phyloP scores from a whole-genome alignment of 2,888 invertebrate genomes.

The Steinernema scapterisci region DNA sequence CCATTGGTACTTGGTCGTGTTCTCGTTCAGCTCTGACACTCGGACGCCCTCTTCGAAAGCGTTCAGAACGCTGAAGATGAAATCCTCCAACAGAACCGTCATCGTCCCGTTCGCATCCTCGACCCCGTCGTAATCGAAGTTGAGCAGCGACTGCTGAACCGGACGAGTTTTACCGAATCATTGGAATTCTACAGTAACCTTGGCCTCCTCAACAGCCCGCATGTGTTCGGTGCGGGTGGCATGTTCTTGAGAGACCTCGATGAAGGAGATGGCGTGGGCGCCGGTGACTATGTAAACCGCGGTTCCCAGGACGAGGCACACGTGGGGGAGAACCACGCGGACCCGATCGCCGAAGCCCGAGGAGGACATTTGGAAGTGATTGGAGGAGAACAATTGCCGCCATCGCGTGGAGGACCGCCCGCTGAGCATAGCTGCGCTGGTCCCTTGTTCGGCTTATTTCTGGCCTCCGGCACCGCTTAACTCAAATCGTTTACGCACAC shows the following conservation, averaged over 20 bases:
- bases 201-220: conserved; percentile 41
- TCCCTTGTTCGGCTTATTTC: not conserved
- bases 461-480: not conserved
- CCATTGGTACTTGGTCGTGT: conserved; percentile 49
- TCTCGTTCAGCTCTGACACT: conserved; percentile 11
- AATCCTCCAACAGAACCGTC: conserved; percentile 50
- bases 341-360: conserved; percentile 38
- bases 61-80: conserved; percentile 55
- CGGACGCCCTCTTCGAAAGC: conserved; percentile 56
- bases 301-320: conserved; percentile 57
- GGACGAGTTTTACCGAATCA: not conserved
- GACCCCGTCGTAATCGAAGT: conserved; percentile 36
- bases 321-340: conserved; percentile 58
- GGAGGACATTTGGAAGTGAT: conserved; percentile 33
- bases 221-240: conserved; percentile 45
- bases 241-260: conserved; percentile 48
- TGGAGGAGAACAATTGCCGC: conserved; percentile 27
- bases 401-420: conserved; percentile 30
- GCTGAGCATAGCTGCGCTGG: conserved; percentile 9
- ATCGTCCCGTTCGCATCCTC: conserved; percentile 39
- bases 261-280: conserved; percentile 40
- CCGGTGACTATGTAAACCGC: conserved; percentile 55
- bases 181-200: conserved; percentile 37
- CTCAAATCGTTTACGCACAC: not conserved
- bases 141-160: conserved; percentile 43